phyloP scores from a whole-genome alignment of 1,140 invertebrate genomes.

The Drosophila insularis region DNA sequence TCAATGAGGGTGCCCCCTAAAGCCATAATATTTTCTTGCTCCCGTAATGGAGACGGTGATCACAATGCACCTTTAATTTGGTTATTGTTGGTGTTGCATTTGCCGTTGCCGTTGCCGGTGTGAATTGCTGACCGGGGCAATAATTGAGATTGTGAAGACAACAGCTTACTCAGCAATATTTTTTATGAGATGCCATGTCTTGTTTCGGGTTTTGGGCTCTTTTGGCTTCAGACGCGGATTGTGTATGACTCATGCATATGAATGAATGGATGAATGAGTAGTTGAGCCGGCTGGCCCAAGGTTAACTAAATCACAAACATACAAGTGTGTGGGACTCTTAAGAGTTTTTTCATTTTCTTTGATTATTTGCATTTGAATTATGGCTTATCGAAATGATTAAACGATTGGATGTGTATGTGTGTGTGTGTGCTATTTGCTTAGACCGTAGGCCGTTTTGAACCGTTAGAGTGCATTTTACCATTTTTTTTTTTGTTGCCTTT shows the following conservation, averaged over 20 bases:
- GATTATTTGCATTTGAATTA: constrained; percentile 61
- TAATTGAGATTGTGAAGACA: constrained; percentile 16
- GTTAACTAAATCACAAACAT: constrained; percentile 15
- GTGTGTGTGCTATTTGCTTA: constrained; percentile 20
- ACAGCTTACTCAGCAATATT: constrained; percentile 31
- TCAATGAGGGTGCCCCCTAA: constrained; percentile 5
- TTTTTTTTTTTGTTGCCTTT: constrained; percentile 12
- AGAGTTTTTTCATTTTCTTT: constrained; percentile 8
- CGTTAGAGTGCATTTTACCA: constrained; percentile 31
- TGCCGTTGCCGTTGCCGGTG: constrained; percentile 5
- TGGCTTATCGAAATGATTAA: constrained; percentile 40
- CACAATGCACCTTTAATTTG: constrained; percentile 17
- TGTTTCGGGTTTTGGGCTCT: not conserved
- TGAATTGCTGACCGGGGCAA: constrained; percentile 11
- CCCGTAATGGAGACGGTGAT: constrained; percentile 3
- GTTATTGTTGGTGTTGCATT: not conserved
- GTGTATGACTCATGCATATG: not conserved
- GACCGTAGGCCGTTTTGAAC: constrained; percentile 17
- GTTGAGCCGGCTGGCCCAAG: constrained; percentile 19
- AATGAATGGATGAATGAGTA: not conserved
- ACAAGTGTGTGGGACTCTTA: constrained; percentile 26
- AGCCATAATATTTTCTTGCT: not conserved
- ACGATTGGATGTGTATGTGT: constrained; percentile 1
- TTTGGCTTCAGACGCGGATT: not conserved
- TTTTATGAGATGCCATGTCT: not conserved